Conservation (phyloP, 2,888 invertebrate species). For the Epistrophella euchroma region DNA sequence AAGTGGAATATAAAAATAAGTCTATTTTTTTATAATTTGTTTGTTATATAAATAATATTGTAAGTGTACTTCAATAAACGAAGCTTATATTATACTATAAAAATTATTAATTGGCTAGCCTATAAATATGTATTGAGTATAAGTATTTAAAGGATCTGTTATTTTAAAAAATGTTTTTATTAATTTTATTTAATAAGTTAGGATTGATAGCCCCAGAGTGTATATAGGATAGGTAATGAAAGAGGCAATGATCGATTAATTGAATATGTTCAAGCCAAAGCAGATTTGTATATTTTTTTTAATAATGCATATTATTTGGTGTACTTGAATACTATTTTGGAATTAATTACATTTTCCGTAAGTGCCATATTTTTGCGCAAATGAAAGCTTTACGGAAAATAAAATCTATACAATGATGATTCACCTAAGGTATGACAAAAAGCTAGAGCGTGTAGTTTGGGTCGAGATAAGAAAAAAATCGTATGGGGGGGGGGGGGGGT, state of each 20-base stretch:
- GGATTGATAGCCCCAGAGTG: background rate
- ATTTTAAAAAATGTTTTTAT: background rate
- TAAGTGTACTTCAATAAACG: constrained; percentile 15
- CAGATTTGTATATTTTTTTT: background rate
- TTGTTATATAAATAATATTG: background rate
- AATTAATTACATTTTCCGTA: background rate
- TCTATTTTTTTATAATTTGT: background rate
- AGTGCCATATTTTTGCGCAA: background rate
- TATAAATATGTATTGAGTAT: background rate
- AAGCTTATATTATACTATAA: background rate
- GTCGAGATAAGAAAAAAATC: too few species aligned
- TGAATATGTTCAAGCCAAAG: background rate
- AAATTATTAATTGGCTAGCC: background rate
- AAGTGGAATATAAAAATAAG: constrained; percentile 21
- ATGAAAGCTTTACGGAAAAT: too few species aligned
- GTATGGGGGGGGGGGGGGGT: too few species aligned
- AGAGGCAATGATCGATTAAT: background rate
- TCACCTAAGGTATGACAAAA: too few species aligned
- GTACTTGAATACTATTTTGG: background rate
- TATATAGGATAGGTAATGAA: background rate
- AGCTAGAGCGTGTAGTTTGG: too few species aligned
- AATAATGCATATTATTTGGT: background rate
- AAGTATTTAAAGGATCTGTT: background rate
- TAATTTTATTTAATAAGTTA: constrained; percentile 9
- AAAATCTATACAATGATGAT: too few species aligned